Evolutionary conservation across 2,797 vertebrate species (phyloP), one percentile per base, ranked within the genome.

Genomic region (Orestias chungarensis): DNA sequence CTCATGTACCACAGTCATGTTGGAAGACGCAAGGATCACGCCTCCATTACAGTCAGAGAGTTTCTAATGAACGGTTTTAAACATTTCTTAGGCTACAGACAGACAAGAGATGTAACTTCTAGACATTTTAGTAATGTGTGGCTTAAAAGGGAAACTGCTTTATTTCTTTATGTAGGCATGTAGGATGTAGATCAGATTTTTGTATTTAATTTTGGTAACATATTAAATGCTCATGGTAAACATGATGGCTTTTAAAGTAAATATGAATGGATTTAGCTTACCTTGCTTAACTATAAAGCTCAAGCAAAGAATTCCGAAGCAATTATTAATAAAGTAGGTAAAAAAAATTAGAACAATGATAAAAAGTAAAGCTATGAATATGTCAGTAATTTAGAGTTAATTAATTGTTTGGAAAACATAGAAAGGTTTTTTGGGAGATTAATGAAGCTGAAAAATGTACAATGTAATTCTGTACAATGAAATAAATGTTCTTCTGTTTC

Each of bases 1-100:
- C 42, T 80, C 73, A 71, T 55, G 27, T 27, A 61, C 27, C 62
- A 46, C 31, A 66, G 61, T 50, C 49, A 55, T 17, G 38, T 66
- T 57, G n/a, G 65, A 40, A 47, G 31, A 20, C 4, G 14, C 42
- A 54, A 49, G 64, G 29, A 71, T 44, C 66, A 44, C 2, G 46
- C 17, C 29, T 59, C 20, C 40, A 25, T 62, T 25, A 44, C 7
- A 20, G 20, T 29, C 11, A n/a, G 46, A 25, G 15, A 14, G 15
- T 15, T 43, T 46, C 20, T 42, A 6, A 27, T 29, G 12, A 33
- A 71, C 12, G 5, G 52, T 27, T 54, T 8, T 54, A 14, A 6
- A 29, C 25, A 54, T 15, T 44, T 44, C 5, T 3, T 42, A 44
- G 14, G 17, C 15, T 15, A 44, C 17, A 44, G 14, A 15, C 3